A percentile compares a stretch with the other conserved stretches of the same genome.
Conservation (phyloP, 1,140 invertebrate species). For the Nymphalis io region DNA sequence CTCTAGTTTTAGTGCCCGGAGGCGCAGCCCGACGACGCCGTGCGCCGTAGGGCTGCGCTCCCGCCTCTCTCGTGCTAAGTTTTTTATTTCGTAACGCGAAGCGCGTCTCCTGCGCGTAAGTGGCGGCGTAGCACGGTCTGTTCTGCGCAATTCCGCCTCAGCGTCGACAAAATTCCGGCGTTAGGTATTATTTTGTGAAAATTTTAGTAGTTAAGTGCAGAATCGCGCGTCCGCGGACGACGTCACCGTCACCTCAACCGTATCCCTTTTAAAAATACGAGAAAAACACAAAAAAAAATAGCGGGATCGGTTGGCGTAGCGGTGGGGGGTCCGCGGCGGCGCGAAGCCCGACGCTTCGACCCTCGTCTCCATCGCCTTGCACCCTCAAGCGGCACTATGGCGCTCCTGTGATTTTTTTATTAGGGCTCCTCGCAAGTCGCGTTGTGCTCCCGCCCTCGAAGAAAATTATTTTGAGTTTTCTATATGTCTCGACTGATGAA, state of each 20-base stretch:
- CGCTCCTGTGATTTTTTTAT: constrained; percentile 49
- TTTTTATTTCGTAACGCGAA: constrained; percentile 70
- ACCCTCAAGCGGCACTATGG: constrained; percentile 40
- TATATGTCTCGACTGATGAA: constrained; percentile 38
- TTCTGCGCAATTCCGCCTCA: constrained; percentile 43
- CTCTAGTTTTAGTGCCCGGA: constrained; percentile 69
- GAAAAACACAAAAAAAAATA: constrained; percentile 66
- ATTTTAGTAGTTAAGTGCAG: constrained; percentile 75
- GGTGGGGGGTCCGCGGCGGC: constrained; percentile 36
- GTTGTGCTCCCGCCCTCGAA: constrained; percentile 38
- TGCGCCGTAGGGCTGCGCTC: constrained; percentile 45
- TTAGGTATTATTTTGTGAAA: constrained; percentile 79
- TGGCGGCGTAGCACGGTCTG: constrained; percentile 38
- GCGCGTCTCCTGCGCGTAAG: constrained; percentile 46
- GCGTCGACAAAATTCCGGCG: constrained; percentile 74
- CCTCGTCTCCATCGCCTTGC: constrained; percentile 49
- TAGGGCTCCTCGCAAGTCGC: constrained; percentile 29
- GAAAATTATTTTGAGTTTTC: constrained; percentile 41
- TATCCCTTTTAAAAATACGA: constrained; percentile 50
- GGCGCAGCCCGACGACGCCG: constrained; percentile 44
- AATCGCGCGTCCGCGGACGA: constrained; percentile 37
- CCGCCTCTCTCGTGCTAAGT: constrained; percentile 69
- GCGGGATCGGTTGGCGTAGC: constrained; percentile 32
- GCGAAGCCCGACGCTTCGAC: constrained; percentile 50
- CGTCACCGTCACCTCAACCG: constrained; percentile 34